Percentiles rank a stretch among this genome's conserved stretches.
phyloP scores from a whole-genome alignment of 1,140 invertebrate genomes.

The Galendromus occidentalis region DNA sequence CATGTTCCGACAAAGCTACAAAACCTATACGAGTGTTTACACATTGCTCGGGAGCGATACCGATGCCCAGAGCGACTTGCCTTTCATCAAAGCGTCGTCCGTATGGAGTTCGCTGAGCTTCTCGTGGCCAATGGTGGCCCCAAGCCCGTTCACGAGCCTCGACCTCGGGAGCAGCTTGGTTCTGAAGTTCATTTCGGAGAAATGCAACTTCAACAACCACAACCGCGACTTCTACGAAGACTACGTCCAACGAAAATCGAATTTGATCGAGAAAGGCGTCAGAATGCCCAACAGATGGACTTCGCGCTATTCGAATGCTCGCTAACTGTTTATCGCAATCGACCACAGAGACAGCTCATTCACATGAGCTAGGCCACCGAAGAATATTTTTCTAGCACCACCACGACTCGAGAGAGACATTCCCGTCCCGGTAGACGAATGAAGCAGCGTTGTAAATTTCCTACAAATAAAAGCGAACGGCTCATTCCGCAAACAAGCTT shows the following conservation, averaged over 20 bases:
- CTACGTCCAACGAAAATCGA: slow-evolving; percentile 4
- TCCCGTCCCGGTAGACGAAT: too few species aligned
- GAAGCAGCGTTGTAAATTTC: too few species aligned
- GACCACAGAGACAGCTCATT: too few species aligned
- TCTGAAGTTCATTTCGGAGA: not conserved
- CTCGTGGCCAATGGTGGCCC: slow-evolving; percentile 6
- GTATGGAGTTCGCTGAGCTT: slow-evolving; percentile 1
- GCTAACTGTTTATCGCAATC: not conserved
- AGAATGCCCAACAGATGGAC: not conserved
- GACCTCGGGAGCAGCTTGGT: slow-evolving; percentile 5
- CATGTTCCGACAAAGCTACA: not conserved
- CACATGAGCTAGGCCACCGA: too few species aligned
- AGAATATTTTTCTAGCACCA: too few species aligned
- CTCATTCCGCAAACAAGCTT: too few species aligned
- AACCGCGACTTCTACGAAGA: not conserved
- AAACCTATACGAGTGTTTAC: not conserved
- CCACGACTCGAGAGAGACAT: too few species aligned
- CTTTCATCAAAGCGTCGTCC: not conserved
- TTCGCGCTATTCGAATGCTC: not conserved
- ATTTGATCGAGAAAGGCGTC: not conserved
- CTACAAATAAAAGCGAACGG: too few species aligned
- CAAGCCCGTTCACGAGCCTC: slow-evolving; percentile 3
- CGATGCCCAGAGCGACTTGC: slow-evolving; percentile 1
- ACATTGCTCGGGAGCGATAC: not conserved
- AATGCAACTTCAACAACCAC: not conserved